Evolutionary conservation across 2,797 vertebrate species (phyloP), one percentile per base, ranked within the genome.

Genomic region (Alosa sapidissima): DNA sequence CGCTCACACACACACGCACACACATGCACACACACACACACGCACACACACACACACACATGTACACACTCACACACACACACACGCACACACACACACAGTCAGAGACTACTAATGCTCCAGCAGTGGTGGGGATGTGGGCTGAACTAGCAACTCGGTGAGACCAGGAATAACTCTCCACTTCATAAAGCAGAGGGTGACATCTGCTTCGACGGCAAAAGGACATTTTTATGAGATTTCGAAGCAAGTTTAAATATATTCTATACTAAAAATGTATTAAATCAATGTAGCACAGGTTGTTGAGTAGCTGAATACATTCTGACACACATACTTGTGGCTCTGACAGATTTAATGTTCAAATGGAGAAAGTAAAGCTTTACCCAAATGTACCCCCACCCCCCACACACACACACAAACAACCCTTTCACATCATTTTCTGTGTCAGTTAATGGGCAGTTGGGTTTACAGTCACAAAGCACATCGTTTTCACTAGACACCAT

Each of bases 161-260:
- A 36, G 33, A 41, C 11, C 28, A 72, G 28, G 65, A 72, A 2
- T 16, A 36, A 36, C 33, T 41, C 65, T 16, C 11, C 28, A 36
- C 33, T 72, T 72, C 28, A 72, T 72, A 13, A 72, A 68, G 62
- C 62, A 68, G 62, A 24, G 24, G 24, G 24, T 2, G 24, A 68
- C 62, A 68, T 68, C 62, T 33, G 62, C 62, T 68, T 68, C 10
- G 2, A 21, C 13, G 24, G 62, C 62, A n/a, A 68, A 28, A 68
- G 62, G 62, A 68, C 62, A 68, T 68, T 68, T 68, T 68, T 68
- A 68, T 68, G 62, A 68, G 33, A 72, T 72, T 28, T 33, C 65
- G 36, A 28, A 72, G 65, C 65, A 36, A 33, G 24, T 33, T 72
- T 28, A 36, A 36, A 41, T 72, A 72, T 41, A 41, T 36, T 16